phyloP scores from a whole-genome alignment of 2,113 vertebrate species.

The Empidonax traillii region DNA sequence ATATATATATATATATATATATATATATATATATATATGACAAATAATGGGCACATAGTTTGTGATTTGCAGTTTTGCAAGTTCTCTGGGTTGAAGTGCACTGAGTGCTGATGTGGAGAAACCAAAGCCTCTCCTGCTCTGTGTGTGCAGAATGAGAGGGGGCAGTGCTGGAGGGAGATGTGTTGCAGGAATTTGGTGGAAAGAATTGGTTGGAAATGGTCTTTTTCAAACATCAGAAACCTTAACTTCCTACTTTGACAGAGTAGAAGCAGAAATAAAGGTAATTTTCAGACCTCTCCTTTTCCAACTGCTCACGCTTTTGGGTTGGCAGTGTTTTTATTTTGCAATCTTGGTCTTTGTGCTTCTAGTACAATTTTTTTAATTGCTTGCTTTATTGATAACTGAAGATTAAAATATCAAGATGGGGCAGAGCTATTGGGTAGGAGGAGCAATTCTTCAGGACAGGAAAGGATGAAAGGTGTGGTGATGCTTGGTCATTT shows the following conservation, averaged over 20 bases:
- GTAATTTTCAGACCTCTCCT: neutral
- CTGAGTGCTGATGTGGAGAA: neutral
- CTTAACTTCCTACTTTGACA: neutral
- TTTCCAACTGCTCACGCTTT: neutral
- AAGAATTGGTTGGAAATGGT: neutral
- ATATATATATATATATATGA: too few species aligned
- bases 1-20: too few species aligned
- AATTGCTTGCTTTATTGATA: neutral
- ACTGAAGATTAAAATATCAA: neutral
- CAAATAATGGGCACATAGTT: neutral
- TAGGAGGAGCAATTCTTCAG: neutral
- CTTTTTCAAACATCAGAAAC: neutral
- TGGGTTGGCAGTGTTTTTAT: neutral
- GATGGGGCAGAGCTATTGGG: neutral
- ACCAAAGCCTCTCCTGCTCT: neutral
- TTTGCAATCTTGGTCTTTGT: neutral
- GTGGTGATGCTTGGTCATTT: neutral
- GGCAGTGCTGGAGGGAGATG: neutral
- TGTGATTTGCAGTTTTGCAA: neutral
- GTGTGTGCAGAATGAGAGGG: neutral
- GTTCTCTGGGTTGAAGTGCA: neutral
- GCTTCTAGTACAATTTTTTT: neutral
- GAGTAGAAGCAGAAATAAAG: neutral
- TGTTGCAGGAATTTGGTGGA: neutral
- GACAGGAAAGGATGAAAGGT: neutral